phyloP scores from a whole-genome alignment of 2,113 vertebrate species.

The Dasyornis broadbenti region DNA sequence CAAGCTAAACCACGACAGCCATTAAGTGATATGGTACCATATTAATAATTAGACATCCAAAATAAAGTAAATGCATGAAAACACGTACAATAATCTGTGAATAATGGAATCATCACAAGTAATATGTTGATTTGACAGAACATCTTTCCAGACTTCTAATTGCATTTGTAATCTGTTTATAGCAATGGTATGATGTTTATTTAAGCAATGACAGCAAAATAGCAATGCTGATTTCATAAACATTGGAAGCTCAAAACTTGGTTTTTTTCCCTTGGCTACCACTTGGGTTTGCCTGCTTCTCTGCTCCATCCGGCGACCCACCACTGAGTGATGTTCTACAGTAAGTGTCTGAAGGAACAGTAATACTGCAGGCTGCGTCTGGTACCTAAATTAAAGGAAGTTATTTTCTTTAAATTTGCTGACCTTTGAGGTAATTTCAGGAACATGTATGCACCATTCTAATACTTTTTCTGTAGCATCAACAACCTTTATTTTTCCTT shows the following conservation, averaged over 20 bases:
- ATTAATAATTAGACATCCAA: neutral
- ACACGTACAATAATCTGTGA: neutral
- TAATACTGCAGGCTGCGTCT: neutral
- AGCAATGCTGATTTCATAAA: neutral
- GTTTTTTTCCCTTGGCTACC: neutral
- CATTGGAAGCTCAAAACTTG: neutral
- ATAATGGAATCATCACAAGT: neutral
- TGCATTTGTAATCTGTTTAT: neutral
- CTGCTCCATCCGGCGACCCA: accelerated
- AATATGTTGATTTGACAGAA: neutral
- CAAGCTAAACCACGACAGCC: no score
- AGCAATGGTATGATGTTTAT: neutral
- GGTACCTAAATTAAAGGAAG: neutral
- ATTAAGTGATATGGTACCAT: neutral
- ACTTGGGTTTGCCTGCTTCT: neutral
- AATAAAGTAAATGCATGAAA: neutral
- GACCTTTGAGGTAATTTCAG: neutral
- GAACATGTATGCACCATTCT: neutral
- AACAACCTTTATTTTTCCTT: neutral
- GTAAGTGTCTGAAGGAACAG: neutral
- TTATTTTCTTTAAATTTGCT: neutral
- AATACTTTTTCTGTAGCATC: neutral
- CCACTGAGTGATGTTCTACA: neutral
- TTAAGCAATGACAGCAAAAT: neutral
- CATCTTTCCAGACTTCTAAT: neutral